Conservation (phyloP, 2,113 vertebrate species). For the Cyanoramphus novaezelandiae region DNA sequence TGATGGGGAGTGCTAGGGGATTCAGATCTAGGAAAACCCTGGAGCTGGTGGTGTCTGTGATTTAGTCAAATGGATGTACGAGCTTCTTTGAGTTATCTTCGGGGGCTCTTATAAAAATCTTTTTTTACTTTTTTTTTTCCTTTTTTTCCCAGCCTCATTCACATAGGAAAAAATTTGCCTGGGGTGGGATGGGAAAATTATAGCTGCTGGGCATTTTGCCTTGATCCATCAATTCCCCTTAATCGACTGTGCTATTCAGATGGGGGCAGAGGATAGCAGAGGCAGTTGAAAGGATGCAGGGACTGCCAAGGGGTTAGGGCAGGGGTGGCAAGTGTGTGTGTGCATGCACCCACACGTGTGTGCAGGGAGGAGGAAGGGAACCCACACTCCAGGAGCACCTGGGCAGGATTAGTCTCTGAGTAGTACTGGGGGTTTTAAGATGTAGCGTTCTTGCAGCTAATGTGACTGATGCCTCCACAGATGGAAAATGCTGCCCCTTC, state of each 20-base stretch:
- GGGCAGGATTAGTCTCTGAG: not conserved
- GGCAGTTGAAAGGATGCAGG: not conserved
- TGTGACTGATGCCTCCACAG: accelerated
- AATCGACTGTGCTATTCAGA: conserved; percentile 27
- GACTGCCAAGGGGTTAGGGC: not conserved
- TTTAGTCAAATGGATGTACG: conserved; percentile 37
- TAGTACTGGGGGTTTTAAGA: not conserved
- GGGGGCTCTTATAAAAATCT: not conserved
- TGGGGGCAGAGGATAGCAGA: conserved; percentile 20
- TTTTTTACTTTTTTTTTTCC: not conserved
- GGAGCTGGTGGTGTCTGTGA: not conserved
- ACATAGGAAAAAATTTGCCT: conserved; percentile 26
- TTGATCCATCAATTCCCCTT: conserved; percentile 60
- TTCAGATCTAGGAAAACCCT: conserved; percentile 36
- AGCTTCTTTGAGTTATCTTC: conserved; percentile 11
- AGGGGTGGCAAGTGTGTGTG: not conserved
- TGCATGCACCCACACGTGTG: accelerated
- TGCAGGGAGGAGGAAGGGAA: not conserved
- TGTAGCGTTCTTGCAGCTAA: not conserved
- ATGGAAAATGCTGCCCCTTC: accelerated
- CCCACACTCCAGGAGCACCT: not conserved
- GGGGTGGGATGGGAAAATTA: conserved; percentile 50
- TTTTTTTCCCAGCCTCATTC: conserved; percentile 17
- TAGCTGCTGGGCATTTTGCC: conserved; percentile 47
- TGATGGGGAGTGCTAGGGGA: not conserved